These are phyloP conservation scores for Lithophane socia DNA, from an alignment of 2,888 invertebrate genomes.

Conservation along the genomic window DNA sequence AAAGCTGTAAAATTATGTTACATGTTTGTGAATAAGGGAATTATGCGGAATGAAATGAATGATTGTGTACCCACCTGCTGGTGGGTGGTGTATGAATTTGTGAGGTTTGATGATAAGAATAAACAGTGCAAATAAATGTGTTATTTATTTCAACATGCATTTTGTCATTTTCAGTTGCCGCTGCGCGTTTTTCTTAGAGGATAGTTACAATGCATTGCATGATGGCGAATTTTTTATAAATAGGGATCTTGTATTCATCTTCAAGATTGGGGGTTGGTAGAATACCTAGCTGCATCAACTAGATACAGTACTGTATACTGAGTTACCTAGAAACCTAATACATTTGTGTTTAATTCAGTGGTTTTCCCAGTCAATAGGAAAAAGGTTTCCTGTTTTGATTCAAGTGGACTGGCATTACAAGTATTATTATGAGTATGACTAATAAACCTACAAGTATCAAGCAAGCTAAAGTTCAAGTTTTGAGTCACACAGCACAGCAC, in stretches of 20 bases:
- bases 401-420: constrained; percentile 18
- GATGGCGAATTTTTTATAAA: background rate
- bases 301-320: no score
- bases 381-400: constrained; percentile 33
- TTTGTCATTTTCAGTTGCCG: background rate
- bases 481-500: background rate
- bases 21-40: constrained; percentile 79
- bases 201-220: no score
- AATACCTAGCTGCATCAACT: background rate
- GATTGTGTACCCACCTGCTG: constrained; percentile 62
- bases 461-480: background rate
- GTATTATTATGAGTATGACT: constrained; percentile 20
- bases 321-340: background rate
- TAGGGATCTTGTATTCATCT: no score
- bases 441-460: background rate
- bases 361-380: constrained; percentile 11
- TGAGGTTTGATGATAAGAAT: constrained; percentile 76
- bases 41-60: constrained; percentile 61
- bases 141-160: constrained; percentile 21
- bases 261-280: background rate
- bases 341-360: background rate
- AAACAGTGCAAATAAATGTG: constrained; percentile 81
- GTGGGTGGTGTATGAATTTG: constrained; percentile 71
- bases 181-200: background rate
- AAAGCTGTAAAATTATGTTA: constrained; percentile 72